These are phyloP conservation scores for Odobenus rosmarus DNA, from an alignment of 2,113 vertebrate species.

Conservation along the genomic window DNA sequence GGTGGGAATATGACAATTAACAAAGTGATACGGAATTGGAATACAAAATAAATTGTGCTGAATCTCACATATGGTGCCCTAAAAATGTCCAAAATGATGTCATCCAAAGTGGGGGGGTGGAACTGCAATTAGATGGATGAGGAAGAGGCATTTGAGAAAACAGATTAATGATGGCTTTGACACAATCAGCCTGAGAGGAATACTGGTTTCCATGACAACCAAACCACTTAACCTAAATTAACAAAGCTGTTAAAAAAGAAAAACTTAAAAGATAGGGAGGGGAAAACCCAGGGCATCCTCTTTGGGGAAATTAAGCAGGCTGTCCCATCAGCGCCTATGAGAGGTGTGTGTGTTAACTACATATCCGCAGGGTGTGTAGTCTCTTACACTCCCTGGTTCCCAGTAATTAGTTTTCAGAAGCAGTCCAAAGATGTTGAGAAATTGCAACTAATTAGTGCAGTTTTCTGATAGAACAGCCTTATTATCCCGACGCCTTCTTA, in stretches of 20 bases:
- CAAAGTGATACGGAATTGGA: slow-evolving; percentile 42
- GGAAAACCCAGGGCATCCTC: slow-evolving; percentile 62
- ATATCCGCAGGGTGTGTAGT: slow-evolving; percentile 76
- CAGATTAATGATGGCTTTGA: slow-evolving; percentile 80
- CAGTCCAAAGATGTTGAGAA: slow-evolving; percentile 79
- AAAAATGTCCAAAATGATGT: slow-evolving; percentile 82
- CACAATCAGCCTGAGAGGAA: slow-evolving; percentile 77
- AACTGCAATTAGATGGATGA: slow-evolving; percentile 74
- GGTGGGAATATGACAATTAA: slow-evolving; percentile 54
- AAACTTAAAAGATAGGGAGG: slow-evolving; percentile 73
- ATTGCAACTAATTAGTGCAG: slow-evolving; percentile 82
- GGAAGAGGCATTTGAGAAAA: slow-evolving; percentile 77
- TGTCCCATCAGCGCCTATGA: slow-evolving; percentile 36
- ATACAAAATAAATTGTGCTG: slow-evolving; percentile 70
- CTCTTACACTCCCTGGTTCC: slow-evolving; percentile 81
- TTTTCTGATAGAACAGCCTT: slow-evolving; percentile 71
- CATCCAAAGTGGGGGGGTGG: slow-evolving; percentile 46
- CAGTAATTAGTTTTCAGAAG: slow-evolving; percentile 82
- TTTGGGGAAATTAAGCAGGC: slow-evolving; percentile 73
- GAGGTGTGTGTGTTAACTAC: slow-evolving; percentile 35
- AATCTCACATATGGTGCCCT: slow-evolving; percentile 79
- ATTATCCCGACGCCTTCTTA: slow-evolving; percentile 27
- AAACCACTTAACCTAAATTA: slow-evolving; percentile 80
- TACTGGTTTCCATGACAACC: slow-evolving; percentile 76
- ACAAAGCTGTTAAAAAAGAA: slow-evolving; percentile 77